Base-by-base conservation (phyloP, 1,140 invertebrate species). In the Drosophila biarmipes region DNA sequence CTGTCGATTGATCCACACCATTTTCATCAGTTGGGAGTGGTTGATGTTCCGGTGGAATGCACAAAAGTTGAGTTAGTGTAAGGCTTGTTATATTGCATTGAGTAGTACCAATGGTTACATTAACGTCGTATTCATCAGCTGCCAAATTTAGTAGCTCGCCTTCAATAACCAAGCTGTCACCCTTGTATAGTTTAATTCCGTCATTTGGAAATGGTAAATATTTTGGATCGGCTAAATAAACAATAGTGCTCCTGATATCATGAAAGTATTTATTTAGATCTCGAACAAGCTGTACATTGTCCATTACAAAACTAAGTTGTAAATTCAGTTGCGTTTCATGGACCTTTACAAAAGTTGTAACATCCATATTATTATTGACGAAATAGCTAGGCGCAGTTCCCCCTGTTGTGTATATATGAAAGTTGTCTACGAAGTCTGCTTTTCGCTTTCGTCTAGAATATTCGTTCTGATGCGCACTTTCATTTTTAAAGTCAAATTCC, bases 91-190 rank as follows among this genome's bases (percentile, higher is more conserved):
- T 96, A 93, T 99, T 99, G 90, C 98, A 99, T 6, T 94, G 93
- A 78, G 95, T 93, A 1, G 94, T 95, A 0, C 98, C 98, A 73
- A 99, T 97, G 10, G 96, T 98, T 7, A 99, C 98, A 76, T 96
- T 95, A 1, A 99, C 97, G 93, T 99, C 98, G 19, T 96, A 95
- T 92, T 98, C 97, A 91, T 98, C 97, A 91, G 97, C 96, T 7
- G 98, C 98, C 71, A 96, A 94, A 91, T 97, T 98, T 67, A 99
- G 93, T 92, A 98, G 96, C 91, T 98, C 96, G 7, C 98, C 98
- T 92, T 99, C 98, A 78, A 99, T 98, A 1, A 99, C 98, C 43
- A 99, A 92, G 5, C 97, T 97, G 92, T 99, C 98, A 29, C 97
- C 98, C 91, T 98, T 98, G 84, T 98, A 98, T 0, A 97, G 94